Conservation (phyloP, 2,888 invertebrate species). For the Criorhina ranunculi region DNA sequence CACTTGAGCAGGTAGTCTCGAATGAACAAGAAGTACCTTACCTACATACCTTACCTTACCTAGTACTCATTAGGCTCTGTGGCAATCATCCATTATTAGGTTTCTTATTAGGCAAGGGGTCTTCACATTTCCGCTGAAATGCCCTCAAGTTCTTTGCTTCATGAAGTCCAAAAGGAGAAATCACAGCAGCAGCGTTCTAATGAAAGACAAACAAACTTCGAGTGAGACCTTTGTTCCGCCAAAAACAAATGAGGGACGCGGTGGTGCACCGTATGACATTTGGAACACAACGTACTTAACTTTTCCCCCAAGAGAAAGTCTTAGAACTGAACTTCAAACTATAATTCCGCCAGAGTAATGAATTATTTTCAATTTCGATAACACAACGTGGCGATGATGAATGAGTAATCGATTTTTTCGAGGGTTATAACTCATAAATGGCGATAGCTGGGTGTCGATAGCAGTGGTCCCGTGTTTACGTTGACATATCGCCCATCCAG, state of each 20-base stretch:
- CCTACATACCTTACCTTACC: background rate
- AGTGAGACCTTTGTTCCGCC: conserved; percentile 52
- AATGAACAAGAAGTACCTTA: background rate
- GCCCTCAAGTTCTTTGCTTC: conserved; percentile 17
- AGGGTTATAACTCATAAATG: conserved; percentile 5
- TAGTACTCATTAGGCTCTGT: conserved; percentile 27
- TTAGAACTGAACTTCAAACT: conserved; percentile 25
- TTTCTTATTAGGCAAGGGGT: conserved; percentile 5
- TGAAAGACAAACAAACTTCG: conserved; percentile 31
- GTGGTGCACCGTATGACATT: conserved; percentile 35
- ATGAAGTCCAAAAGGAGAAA: conserved; percentile 3
- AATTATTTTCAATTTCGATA: conserved; percentile 52
- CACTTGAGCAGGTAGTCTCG: conserved; percentile 10
- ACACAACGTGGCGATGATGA: conserved; percentile 28
- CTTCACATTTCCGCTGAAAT: conserved; percentile 26
- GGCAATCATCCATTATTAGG: conserved; percentile 29
- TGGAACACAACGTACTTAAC: conserved; percentile 36
- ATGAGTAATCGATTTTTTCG: conserved; percentile 40
- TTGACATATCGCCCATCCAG: conserved; percentile 20
- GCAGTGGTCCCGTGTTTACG: background rate
- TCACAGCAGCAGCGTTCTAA: background rate
- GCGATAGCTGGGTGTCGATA: background rate
- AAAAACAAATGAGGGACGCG: conserved; percentile 34
- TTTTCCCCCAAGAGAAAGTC: conserved; percentile 34
- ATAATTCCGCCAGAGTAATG: conserved; percentile 31